Conservation (phyloP, 2,113 vertebrate species). For the Ifrita kowaldi region DNA sequence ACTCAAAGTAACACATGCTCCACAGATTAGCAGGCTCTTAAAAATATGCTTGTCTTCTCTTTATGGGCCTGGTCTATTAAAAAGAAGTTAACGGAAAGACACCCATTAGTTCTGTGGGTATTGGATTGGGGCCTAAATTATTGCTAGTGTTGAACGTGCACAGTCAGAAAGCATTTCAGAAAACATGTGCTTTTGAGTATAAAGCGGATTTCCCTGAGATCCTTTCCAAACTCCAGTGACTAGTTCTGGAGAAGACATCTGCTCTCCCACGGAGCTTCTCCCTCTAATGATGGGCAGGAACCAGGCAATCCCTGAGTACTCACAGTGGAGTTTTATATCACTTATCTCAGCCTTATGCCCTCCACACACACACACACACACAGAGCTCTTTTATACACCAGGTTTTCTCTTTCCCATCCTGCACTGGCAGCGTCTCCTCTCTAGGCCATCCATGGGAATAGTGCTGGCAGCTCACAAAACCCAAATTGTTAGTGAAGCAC, state of each 20-base stretch:
- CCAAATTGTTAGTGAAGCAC: slow-evolving; percentile 60
- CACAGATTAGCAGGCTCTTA: slow-evolving; percentile 52
- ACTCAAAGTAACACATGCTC: slow-evolving; percentile 46
- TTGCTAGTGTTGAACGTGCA: slow-evolving; percentile 1
- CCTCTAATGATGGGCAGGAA: slow-evolving; percentile 25
- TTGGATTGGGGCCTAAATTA: slow-evolving; percentile 55
- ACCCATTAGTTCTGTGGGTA: slow-evolving; percentile 57
- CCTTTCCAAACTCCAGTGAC: not conserved
- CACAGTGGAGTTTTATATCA: slow-evolving; percentile 61
- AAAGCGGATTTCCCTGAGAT: not conserved
- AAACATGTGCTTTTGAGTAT: not conserved
- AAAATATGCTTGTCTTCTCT: slow-evolving; percentile 44
- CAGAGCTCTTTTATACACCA: slow-evolving; percentile 58
- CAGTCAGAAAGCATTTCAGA: slow-evolving; percentile 14
- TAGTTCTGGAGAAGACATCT: not conserved
- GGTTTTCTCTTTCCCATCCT: not conserved
- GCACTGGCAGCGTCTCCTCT: slow-evolving; percentile 65
- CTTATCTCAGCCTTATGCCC: slow-evolving; percentile 39
- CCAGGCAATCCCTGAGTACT: slow-evolving; percentile 72
- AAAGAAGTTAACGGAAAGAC: slow-evolving; percentile 31
- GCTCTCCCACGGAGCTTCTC: not conserved
- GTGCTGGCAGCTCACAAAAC: slow-evolving; percentile 68
- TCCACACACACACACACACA: not conserved
- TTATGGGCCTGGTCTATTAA: slow-evolving; percentile 48
- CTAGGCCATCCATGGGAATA: slow-evolving; percentile 68